Percentiles rank a stretch among this genome's conserved stretches.
Conservation (phyloP, 1,140 invertebrate species). For the Bombus confusus region DNA sequence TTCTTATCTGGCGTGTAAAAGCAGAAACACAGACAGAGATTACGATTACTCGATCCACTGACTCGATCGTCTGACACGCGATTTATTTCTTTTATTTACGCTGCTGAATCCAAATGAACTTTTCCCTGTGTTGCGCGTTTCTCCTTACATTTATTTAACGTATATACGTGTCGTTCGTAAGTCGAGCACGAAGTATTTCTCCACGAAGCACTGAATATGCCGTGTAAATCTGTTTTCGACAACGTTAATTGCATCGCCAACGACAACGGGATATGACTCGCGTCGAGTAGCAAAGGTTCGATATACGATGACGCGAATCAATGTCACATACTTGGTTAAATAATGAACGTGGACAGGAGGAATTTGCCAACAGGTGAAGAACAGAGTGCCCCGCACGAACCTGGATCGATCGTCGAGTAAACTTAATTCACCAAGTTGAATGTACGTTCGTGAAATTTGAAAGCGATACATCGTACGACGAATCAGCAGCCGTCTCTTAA, state of each 20-base stretch:
- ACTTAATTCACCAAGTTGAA: slow-evolving; percentile 5
- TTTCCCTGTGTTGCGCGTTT: too few species aligned
- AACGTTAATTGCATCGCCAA: slow-evolving; percentile 21
- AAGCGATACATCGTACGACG: neutral
- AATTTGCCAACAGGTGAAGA: neutral
- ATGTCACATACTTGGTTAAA: slow-evolving; percentile 3
- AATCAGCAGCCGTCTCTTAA: neutral
- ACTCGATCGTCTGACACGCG: neutral
- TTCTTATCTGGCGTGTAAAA: neutral
- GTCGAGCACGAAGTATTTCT: too few species aligned
- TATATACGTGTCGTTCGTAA: neutral
- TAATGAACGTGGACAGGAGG: neutral
- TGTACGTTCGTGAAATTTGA: neutral
- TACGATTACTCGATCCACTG: neutral
- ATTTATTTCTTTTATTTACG: neutral
- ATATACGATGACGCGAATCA: slow-evolving; percentile 22
- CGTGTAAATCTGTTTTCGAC: slow-evolving; percentile 24
- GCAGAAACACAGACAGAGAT: neutral
- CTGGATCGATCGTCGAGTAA: neutral
- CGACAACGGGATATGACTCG: too few species aligned
- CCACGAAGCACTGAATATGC: neutral
- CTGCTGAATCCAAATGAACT: too few species aligned
- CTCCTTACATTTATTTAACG: neutral
- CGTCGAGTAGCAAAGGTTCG: neutral
- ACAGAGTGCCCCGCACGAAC: neutral